A percentile compares a stretch with the other conserved stretches of the same genome.
Evolutionary conservation across 2,888 invertebrate species (phyloP).

Genomic region (Lacanobia oleracea): DNA sequence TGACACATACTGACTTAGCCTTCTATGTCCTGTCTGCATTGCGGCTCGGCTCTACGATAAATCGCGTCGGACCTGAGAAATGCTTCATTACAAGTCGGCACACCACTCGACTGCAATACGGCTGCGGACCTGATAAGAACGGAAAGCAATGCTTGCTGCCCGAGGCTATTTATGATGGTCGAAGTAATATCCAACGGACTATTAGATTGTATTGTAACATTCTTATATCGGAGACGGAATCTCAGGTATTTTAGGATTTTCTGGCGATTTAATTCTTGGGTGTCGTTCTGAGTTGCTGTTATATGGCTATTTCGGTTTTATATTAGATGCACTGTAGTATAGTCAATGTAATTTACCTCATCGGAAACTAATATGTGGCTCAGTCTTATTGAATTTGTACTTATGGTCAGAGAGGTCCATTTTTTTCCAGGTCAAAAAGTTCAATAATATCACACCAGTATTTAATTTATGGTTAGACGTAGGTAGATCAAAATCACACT

Average conservation of each 20-base stretch:
- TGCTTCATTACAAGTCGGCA: conserved; percentile 77
- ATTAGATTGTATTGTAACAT: conserved; percentile 47
- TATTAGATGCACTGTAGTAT: background rate
- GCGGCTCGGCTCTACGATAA: conserved; percentile 70
- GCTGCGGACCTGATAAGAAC: conserved; percentile 63
- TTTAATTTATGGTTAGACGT: too few relatives aligned
- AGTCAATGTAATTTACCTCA: background rate
- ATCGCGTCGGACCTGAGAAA: conserved; percentile 78
- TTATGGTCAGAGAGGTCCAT: too few relatives aligned
- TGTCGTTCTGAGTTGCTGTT: background rate
- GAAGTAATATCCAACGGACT: conserved; percentile 47
- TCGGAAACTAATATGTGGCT: too few relatives aligned
- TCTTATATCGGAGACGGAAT: conserved; percentile 25
- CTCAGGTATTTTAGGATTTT: conserved; percentile 12
- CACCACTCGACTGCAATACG: conserved; percentile 62
- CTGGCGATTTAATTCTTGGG: background rate
- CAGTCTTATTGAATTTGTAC: too few relatives aligned
- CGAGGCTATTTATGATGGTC: conserved; percentile 60
- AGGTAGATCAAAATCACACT: too few relatives aligned
- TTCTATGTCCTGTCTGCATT: conserved; percentile 5
- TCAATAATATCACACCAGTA: too few relatives aligned
- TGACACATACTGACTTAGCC: background rate
- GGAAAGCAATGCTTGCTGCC: conserved; percentile 62
- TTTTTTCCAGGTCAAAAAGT: too few relatives aligned
- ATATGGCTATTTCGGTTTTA: conserved; percentile 8